phyloP scores from a whole-genome alignment of 92 coral and sea anemone species.

The Pocillopora meandrina region DNA sequence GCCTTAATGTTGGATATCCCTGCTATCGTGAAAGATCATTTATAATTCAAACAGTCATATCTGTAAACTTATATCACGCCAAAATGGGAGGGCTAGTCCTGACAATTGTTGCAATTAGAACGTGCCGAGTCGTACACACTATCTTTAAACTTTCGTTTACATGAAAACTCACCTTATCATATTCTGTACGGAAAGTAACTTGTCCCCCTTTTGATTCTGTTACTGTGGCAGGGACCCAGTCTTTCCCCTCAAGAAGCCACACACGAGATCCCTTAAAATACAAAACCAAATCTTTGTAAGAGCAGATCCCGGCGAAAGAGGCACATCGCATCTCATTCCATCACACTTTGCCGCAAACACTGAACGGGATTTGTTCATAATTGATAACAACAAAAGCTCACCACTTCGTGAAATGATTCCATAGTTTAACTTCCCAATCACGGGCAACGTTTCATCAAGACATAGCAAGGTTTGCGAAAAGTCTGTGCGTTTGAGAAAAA shows the following conservation, averaged over 20 bases:
- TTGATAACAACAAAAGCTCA: slow-evolving; percentile 44
- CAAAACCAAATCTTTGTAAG: not conserved
- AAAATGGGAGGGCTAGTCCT: not conserved
- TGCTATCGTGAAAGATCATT: not conserved
- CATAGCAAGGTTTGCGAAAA: slow-evolving; percentile 13
- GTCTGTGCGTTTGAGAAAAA: not conserved
- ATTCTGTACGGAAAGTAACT: slow-evolving; percentile 87
- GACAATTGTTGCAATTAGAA: not conserved
- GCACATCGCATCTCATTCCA: not conserved
- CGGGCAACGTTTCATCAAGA: not conserved
- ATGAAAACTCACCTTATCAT: slow-evolving; percentile 81
- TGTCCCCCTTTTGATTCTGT: slow-evolving; percentile 80
- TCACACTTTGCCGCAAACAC: slow-evolving; percentile 13
- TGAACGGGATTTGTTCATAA: not conserved
- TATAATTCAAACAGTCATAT: not conserved
- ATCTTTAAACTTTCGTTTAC: not conserved
- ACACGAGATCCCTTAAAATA: slow-evolving; percentile 87
- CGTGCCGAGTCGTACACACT: not conserved
- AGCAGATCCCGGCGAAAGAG: too few species aligned
- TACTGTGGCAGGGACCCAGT: slow-evolving; percentile 94
- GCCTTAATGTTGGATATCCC: not conserved
- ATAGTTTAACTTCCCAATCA: slow-evolving; percentile 30
- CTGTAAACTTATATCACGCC: not conserved
- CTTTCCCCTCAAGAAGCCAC: slow-evolving; percentile 96
- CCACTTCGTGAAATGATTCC: slow-evolving; percentile 94